Base-by-base conservation (phyloP, 2,888 invertebrate species). In the Parascotia fuliginaria region DNA sequence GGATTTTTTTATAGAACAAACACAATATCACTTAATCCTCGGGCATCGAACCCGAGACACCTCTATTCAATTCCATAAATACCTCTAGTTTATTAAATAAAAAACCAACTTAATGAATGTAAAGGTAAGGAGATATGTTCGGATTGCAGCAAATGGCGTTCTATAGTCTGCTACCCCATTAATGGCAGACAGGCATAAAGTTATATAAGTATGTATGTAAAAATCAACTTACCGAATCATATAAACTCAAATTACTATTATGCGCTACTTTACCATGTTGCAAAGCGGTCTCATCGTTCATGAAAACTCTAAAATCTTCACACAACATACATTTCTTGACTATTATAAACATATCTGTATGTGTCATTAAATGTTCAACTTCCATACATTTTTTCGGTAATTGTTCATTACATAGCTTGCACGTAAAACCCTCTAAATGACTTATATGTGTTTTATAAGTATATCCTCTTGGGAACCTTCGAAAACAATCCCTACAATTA, bases 311-410 rank as follows among this genome's bases (percentile, higher is more conserved):
- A 0, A 62, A 41, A 0, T 63, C 60, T 0, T 22, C 2, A 28
- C 86, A 86, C 0, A 49, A 0, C 0, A 53, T n/a, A 40, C 87
- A 87, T 3, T 72, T 79, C 1, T 61, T 69, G 0, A 67, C 58
- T 0, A 71, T 1, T 0, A 31, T 29, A 47, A 69, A 86, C 0
- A 64, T 65, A 0, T 68, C 33, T 0, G 75, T 72, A 27, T 87
- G 87, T 0, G 9, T 12, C 7, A 77, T 1, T 34, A 83, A 48
- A 56, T 87, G 87, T 0, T 70, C 52, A 0, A 55, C 43, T 1
- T 74, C 70, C 58, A 65, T 64, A 36, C 87, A 87, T 1, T 44
- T 29, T 0, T 40, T 55, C 0, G 0, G 0, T 0, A 86, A 9
- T 0, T 1, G 0, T 0, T 5, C 2, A 0, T 6, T 0, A 9